Evolutionary conservation across 2,888 invertebrate species (phyloP).

Genomic region (Poecilus cupreus): DNA sequence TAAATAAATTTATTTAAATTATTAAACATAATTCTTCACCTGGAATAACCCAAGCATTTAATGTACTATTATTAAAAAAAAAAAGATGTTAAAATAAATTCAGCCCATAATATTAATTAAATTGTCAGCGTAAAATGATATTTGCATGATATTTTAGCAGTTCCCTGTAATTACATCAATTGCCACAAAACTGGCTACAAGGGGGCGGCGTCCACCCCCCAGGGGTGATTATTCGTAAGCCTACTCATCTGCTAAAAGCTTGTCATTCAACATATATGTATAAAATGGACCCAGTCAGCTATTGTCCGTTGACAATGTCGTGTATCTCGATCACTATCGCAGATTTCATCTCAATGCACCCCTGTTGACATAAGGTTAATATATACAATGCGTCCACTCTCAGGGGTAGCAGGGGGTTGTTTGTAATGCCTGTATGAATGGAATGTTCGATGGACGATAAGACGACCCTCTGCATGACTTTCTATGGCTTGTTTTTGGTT

Average conservation of each 20-base stretch:
- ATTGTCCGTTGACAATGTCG: slow-evolving; percentile 48
- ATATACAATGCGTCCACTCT: slow-evolving; percentile 47
- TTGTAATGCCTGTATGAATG: neutral
- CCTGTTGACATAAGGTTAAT: slow-evolving; percentile 69
- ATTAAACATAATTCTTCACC: too few relatives aligned
- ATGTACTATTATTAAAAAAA: too few relatives aligned
- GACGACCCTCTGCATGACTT: neutral
- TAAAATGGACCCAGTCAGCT: slow-evolving; percentile 50
- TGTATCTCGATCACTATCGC: slow-evolving; percentile 15
- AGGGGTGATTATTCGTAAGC: slow-evolving; percentile 44
- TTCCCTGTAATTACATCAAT: neutral
- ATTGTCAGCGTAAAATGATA: too few relatives aligned
- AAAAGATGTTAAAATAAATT: too few relatives aligned
- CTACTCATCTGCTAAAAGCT: slow-evolving; percentile 68
- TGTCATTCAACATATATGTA: slow-evolving; percentile 63
- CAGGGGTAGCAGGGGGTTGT: neutral
- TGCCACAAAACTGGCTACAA: neutral
- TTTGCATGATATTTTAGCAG: neutral
- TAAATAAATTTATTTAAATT: too few relatives aligned
- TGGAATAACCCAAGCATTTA: too few relatives aligned
- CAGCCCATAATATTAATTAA: too few relatives aligned
- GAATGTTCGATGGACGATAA: neutral
- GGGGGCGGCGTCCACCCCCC: neutral
- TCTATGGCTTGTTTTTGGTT: neutral
- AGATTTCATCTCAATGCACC: slow-evolving; percentile 60